phyloP scores from a whole-genome alignment of 2,888 invertebrate genomes.

The Ichneumon xanthorius region DNA sequence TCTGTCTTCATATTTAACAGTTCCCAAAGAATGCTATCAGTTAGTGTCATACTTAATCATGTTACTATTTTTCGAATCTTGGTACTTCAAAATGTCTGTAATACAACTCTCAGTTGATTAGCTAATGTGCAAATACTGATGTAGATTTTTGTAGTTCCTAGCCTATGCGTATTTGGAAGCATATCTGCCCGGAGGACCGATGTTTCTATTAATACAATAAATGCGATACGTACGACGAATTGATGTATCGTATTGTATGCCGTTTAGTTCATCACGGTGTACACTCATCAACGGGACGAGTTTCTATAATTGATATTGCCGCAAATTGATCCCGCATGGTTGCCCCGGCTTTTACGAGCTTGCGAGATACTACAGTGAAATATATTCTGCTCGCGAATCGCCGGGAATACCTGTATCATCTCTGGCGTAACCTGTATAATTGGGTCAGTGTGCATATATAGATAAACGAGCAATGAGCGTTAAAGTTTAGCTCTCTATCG shows the following conservation, averaged over 20 bases:
- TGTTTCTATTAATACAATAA: neutral
- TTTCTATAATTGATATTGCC: slow-evolving; percentile 11
- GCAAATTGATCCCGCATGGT: slow-evolving; percentile 13
- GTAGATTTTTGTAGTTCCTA: too few relatives aligned
- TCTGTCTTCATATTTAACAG: too few relatives aligned
- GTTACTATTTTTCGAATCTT: too few relatives aligned
- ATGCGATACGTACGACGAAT: too few relatives aligned
- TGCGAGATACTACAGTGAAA: neutral
- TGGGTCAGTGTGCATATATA: slow-evolving; percentile 44
- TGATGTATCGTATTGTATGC: too few relatives aligned
- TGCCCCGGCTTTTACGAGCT: neutral
- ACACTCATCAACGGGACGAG: neutral
- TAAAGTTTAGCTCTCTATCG: slow-evolving; percentile 35
- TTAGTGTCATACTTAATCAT: too few relatives aligned
- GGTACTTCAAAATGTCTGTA: too few relatives aligned
- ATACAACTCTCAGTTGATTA: too few relatives aligned
- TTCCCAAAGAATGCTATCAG: too few relatives aligned
- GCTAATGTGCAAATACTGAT: too few relatives aligned
- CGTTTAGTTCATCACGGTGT: neutral
- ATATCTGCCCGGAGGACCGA: neutral
- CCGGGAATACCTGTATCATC: slow-evolving; percentile 8
- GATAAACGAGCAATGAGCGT: slow-evolving; percentile 38
- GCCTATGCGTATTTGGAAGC: too few relatives aligned
- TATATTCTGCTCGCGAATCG: slow-evolving; percentile 6
- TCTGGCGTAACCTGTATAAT: slow-evolving; percentile 51